Conservation (phyloP, 2,888 invertebrate genomes). For the Acleris laterana region DNA sequence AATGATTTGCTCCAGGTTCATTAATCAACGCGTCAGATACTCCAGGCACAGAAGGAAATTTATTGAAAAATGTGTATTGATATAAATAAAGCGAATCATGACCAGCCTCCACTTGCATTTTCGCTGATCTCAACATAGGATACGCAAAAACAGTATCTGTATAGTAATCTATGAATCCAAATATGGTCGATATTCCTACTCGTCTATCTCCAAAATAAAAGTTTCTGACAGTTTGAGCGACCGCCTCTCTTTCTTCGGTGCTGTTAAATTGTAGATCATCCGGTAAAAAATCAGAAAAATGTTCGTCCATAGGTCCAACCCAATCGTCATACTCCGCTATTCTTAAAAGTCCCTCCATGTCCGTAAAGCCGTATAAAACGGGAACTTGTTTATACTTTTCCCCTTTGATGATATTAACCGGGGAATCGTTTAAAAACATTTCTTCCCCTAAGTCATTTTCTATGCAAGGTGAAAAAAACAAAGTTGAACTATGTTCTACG, state of each 20-base stretch:
- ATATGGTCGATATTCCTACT: slow-evolving; percentile 1
- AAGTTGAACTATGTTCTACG: neutral
- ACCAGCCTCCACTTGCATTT: slow-evolving; percentile 3
- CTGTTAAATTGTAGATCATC: slow-evolving; percentile 27
- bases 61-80: slow-evolving; percentile 3
- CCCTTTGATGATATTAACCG: slow-evolving; percentile 26
- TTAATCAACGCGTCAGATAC: slow-evolving; percentile 35
- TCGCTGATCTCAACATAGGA: slow-evolving; percentile 1
- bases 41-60: slow-evolving; percentile 2
- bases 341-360: slow-evolving; percentile 36
- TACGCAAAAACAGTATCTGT: slow-evolving; percentile 1
- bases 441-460: neutral
- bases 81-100: slow-evolving; percentile 5
- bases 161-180: slow-evolving; percentile 1
- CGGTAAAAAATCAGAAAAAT: slow-evolving; percentile 38
- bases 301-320: slow-evolving; percentile 35
- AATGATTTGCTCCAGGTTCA: slow-evolving; percentile 50
- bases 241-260: slow-evolving; percentile 15
- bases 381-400: slow-evolving; percentile 32
- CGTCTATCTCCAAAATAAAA: slow-evolving; percentile 8
- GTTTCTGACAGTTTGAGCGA: neutral
- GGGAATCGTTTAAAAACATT: slow-evolving; percentile 13
- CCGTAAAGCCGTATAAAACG: slow-evolving; percentile 20
- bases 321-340: slow-evolving; percentile 20
- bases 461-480: slow-evolving; percentile 10